Percentiles rank a stretch among this genome's conserved stretches.
Evolutionary conservation across 2,113 vertebrate genomes (phyloP).

Genomic region (Rattus norvegicus): DNA sequence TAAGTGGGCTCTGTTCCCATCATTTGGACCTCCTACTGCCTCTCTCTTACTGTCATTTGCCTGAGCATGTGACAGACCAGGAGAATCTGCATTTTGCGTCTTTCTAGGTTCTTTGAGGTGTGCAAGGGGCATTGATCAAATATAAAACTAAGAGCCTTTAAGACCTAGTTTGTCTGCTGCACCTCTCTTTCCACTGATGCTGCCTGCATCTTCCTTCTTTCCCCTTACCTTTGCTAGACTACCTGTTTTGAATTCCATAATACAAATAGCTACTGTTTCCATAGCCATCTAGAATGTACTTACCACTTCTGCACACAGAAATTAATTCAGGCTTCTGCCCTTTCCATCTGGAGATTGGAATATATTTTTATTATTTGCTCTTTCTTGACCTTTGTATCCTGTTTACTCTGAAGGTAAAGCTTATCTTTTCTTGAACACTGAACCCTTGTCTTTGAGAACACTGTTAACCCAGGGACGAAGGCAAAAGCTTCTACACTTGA

Average conservation of each 20-base stretch:
- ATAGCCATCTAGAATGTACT: neutral
- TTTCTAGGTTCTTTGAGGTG: neutral
- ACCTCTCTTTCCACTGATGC: neutral
- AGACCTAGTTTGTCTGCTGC: neutral
- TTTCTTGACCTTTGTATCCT: conserved; percentile 1
- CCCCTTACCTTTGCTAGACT: neutral
- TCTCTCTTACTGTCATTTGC: neutral
- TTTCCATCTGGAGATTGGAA: neutral
- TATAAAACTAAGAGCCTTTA: neutral
- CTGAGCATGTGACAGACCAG: neutral
- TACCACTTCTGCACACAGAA: neutral
- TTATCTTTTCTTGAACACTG: neutral
- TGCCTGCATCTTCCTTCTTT: neutral
- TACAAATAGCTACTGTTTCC: neutral
- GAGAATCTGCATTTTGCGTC: conserved; percentile 7
- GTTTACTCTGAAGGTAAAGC: neutral
- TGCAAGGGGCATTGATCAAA: neutral
- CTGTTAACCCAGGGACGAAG: neutral
- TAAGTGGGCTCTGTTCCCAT: conserved; percentile 13
- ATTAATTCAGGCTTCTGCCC: conserved; percentile 6
- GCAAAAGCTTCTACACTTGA: neutral
- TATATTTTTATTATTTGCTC: conserved; percentile 26
- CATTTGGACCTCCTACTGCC: neutral
- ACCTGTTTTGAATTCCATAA: neutral
- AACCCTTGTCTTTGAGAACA: neutral